phyloP scores from a whole-genome alignment of 1,140 invertebrate species.

The Wiebesia pumilae region DNA sequence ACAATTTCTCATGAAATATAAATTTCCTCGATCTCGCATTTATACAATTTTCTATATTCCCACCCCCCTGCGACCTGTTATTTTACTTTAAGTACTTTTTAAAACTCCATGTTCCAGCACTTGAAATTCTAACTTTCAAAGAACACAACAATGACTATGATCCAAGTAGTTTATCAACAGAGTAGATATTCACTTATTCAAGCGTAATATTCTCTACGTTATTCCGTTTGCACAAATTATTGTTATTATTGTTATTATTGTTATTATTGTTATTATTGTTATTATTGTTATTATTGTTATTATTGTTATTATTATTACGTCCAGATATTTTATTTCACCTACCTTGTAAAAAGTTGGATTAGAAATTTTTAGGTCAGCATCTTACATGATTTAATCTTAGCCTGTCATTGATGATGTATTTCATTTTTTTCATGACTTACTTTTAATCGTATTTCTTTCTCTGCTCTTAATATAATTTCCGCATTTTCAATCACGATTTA shows the following conservation, averaged over 20 bases:
- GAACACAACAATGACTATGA: not conserved
- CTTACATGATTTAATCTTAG: not conserved
- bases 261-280: not conserved
- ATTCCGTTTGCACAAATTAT: too few relatives aligned
- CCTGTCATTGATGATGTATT: not conserved
- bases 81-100: too few relatives aligned
- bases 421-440: not conserved
- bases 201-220: too few relatives aligned
- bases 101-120: too few relatives aligned
- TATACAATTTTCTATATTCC: too few relatives aligned
- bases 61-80: too few relatives aligned
- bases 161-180: not conserved
- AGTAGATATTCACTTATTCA: too few relatives aligned
- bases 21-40: too few relatives aligned
- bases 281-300: not conserved
- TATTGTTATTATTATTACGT: not conserved
- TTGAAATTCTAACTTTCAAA: too few relatives aligned
- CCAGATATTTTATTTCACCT: not conserved
- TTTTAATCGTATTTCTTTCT: not conserved
- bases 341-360: not conserved
- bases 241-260: too few relatives aligned
- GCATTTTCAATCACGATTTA: not conserved
- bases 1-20: too few relatives aligned
- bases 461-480: not conserved
- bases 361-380: not conserved